Evolutionary conservation across 2,888 invertebrate species (phyloP), one percentile per base, ranked within the genome.

Genomic region (Trisateles emortualis): DNA sequence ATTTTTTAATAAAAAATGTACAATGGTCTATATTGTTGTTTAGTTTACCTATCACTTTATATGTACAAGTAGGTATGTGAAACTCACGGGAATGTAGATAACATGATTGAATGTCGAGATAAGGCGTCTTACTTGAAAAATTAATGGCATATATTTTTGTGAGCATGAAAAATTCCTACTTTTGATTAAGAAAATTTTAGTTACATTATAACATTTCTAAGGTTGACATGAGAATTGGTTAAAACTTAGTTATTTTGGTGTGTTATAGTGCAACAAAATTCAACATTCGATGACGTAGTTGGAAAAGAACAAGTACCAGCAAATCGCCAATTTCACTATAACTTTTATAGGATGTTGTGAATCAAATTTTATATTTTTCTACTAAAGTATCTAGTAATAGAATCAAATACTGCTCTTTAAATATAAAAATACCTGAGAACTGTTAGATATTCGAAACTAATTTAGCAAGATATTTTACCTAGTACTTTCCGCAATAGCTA

Each of bases 401-500:
- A n/a, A n/a, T n/a, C n/a, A n/a, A n/a, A n/a, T 19, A 19, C 5
- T 19, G 19, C 5, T 19, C 2, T 19, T 19, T 2, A 5, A 3
- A 5, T 2, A 3, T 19, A 19, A 19, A 19, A 19, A 19, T 19
- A 19, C 19, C 2, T 19, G 19, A 2, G 19, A 19, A 19, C n/a
- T 19, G 19, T 29, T 29, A 38, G 11, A 9, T 19, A 3, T 11
- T 39, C n/a, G 33, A 24, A 48, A 40, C 19, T 29, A 41, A 35
- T 55, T 11, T 24, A 14, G 48, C 24, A 42, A 56, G 52, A 60
- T 38, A 55, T 53, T 54, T 52, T 64, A 55, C 52, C 49, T 19
- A 59, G 51, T 42, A 59, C 49, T 52, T 59, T 47, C 41, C 41
- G 52, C 54, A 50, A 59, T 67, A 57, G 52, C 64, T 67, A 36